These are phyloP conservation scores for Hozukius guyotensis DNA, from an alignment of 2,797 vertebrate genomes.

Conservation along the genomic window DNA sequence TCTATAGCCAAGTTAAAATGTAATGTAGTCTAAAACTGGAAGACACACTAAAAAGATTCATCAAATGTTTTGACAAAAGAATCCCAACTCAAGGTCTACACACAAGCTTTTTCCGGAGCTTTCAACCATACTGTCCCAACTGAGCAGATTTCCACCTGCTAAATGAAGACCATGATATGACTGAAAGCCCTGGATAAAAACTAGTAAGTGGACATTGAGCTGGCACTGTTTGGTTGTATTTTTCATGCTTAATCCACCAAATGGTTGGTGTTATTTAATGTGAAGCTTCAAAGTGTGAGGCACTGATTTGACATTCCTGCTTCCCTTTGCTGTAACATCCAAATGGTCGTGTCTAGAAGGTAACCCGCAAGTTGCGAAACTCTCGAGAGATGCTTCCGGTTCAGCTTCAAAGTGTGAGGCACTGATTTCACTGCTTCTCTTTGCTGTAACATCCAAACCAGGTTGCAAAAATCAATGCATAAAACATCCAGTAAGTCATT, in stretches of 20 bases:
- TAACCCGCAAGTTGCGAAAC: no score
- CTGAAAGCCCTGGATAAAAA: background rate
- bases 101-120: background rate
- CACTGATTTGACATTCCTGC: background rate
- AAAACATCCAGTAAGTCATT: background rate
- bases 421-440: background rate
- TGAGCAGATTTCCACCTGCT: background rate
- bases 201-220: background rate
- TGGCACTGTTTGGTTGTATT: background rate
- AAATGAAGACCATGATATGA: background rate
- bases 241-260: background rate
- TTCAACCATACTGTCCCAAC: background rate
- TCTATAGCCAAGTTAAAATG: background rate
- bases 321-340: background rate
- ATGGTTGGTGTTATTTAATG: background rate
- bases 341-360: no score
- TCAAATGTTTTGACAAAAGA: background rate
- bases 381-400: no score
- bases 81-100: background rate
- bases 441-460: background rate
- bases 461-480: background rate
- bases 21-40: background rate
- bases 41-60: background rate
- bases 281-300: background rate
- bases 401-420: background rate